Evolutionary conservation across 2,797 vertebrate species (phyloP).

Genomic region (Chaunax sp.): DNA sequence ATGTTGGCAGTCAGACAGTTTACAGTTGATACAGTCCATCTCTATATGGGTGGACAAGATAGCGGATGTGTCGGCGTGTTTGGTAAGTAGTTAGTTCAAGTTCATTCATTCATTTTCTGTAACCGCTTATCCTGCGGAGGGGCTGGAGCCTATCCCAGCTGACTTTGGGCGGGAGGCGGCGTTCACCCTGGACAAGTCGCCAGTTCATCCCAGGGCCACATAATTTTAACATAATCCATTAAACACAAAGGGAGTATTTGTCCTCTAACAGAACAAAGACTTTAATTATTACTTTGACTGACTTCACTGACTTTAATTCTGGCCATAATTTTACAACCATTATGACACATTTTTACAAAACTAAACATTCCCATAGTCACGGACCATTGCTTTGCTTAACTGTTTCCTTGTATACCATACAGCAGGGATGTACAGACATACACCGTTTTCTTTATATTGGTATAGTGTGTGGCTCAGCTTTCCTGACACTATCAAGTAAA

Average conservation of each 20-base stretch:
- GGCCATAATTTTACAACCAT: too few species aligned
- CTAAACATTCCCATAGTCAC: too few species aligned
- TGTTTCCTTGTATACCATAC: background rate
- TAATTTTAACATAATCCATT: slow-evolving; percentile 18
- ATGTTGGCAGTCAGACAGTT: slow-evolving; percentile 57
- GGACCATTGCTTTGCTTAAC: background rate
- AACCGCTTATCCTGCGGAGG: too few species aligned
- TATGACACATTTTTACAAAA: too few species aligned
- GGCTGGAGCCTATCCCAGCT: too few species aligned
- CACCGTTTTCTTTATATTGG: background rate
- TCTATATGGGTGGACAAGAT: slow-evolving; percentile 63
- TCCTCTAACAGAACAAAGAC: slow-evolving; percentile 20
- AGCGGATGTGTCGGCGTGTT: slow-evolving; percentile 1
- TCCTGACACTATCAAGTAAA: background rate
- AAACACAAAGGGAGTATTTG: slow-evolving; percentile 25
- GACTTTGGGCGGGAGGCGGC: too few species aligned
- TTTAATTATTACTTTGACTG: too few species aligned
- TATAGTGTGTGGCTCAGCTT: background rate
- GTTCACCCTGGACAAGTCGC: too few species aligned
- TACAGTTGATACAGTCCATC: slow-evolving; percentile 64
- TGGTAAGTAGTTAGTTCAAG: background rate
- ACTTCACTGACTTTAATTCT: too few species aligned
- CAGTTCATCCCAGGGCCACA: too few species aligned
- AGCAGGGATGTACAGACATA: background rate
- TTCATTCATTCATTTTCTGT: too few species aligned